Evolutionary conservation across 1,140 invertebrate species (phyloP).

Genomic region (Physella acuta): DNA sequence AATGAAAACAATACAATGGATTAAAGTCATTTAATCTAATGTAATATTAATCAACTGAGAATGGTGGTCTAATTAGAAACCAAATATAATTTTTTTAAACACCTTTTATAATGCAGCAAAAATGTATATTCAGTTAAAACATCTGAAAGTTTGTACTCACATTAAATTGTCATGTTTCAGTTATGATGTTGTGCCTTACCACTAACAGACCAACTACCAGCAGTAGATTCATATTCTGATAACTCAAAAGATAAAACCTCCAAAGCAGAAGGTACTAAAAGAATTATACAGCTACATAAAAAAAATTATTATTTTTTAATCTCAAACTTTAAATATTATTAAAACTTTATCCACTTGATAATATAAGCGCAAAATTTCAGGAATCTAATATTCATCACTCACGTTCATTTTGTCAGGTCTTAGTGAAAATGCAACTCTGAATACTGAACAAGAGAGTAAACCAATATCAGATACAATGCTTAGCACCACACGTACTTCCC

Average conservation of each 20-base stretch:
- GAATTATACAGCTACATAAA: not conserved
- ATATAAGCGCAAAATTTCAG: not conserved
- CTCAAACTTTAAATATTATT: not conserved
- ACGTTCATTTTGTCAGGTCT: not conserved
- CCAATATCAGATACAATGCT: too few species aligned
- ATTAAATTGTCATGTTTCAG: constrained; percentile 19
- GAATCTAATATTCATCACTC: not conserved
- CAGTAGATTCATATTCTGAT: constrained; percentile 15
- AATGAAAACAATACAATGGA: not conserved
- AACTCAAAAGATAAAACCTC: constrained; percentile 16
- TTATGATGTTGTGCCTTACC: constrained; percentile 48
- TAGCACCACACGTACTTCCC: too few species aligned
- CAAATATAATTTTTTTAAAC: not conserved
- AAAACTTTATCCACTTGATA: not conserved
- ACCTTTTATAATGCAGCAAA: not conserved
- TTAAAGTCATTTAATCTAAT: not conserved
- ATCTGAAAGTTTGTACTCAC: not conserved
- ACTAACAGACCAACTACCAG: constrained; percentile 39
- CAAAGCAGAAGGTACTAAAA: constrained; percentile 8
- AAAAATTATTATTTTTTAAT: not conserved
- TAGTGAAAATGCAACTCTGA: too few species aligned
- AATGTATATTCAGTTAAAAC: not conserved
- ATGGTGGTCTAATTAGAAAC: not conserved
- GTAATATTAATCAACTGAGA: not conserved
- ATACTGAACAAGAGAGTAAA: too few species aligned